Evolutionary conservation across 2,113 vertebrate genomes (phyloP).

Genomic region (Elgaria multicarinata): DNA sequence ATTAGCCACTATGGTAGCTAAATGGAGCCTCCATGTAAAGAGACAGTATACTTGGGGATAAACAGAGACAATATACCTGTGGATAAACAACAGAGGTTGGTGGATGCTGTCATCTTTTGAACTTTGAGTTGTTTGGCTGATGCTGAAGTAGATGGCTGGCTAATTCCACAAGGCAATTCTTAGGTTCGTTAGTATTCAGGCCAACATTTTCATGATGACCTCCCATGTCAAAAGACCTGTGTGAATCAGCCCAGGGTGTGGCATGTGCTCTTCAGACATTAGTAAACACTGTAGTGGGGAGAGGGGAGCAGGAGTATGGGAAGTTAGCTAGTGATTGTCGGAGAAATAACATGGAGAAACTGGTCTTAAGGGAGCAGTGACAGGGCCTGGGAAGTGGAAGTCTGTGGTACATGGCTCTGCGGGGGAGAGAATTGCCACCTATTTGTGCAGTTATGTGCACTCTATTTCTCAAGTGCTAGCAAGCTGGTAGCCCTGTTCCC

Average conservation of each 20-base stretch:
- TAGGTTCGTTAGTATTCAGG: background rate
- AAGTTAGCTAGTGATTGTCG: background rate
- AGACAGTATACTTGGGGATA: background rate
- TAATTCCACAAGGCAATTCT: background rate
- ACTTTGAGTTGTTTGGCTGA: background rate
- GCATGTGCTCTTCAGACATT: background rate
- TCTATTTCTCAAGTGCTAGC: background rate
- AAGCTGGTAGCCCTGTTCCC: too few relatives aligned
- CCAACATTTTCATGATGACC: background rate
- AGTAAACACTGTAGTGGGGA: too few relatives aligned
- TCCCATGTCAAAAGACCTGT: background rate
- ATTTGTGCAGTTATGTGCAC: background rate
- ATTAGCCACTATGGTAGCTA: background rate
- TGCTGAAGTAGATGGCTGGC: background rate
- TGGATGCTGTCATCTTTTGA: background rate
- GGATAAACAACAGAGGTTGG: background rate
- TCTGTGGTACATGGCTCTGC: background rate
- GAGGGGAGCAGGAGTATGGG: background rate
- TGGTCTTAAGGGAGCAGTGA: background rate
- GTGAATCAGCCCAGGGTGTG: background rate
- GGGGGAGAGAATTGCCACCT: background rate
- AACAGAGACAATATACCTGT: background rate
- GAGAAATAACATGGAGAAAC: background rate
- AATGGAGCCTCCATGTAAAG: background rate
- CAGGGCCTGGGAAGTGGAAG: background rate